Percentiles rank a stretch among this genome's conserved stretches.
Evolutionary conservation across 30 jellyfish, hydroid and myxozoan genomes (phyloP).

Genomic region (Haliclystus octoradiatus): DNA sequence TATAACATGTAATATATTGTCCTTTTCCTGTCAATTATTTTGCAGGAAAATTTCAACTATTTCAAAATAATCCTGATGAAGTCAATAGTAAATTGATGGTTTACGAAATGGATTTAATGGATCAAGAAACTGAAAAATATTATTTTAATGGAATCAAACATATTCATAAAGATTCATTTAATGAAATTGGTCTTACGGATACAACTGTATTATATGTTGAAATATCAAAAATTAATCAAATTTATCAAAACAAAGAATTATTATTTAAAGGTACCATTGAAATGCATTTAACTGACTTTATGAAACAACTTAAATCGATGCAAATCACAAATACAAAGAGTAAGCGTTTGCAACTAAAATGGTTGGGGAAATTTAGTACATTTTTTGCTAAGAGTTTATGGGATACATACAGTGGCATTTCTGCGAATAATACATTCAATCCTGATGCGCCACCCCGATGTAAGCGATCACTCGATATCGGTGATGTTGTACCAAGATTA

Average conservation of each 20-base stretch:
- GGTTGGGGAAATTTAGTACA: conserved; percentile 10
- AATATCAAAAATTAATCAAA: conserved; percentile 10
- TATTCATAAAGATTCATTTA: conserved; percentile 12
- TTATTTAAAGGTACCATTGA: conserved; percentile 8
- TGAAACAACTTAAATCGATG: conserved; percentile 23
- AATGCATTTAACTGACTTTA: conserved; percentile 26
- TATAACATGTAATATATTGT: too few relatives aligned
- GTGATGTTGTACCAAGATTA: conserved; percentile 14
- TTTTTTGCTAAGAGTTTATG: conserved; percentile 28
- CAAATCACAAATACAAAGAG: conserved; percentile 10
- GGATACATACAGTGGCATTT: conserved; percentile 23
- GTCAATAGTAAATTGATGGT: conserved; percentile 23
- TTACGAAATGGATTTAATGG: conserved; percentile 6
- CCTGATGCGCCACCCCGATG: conserved; percentile 42
- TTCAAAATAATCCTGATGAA: conserved; percentile 10
- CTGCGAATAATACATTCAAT: conserved; percentile 18
- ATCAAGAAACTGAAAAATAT: conserved; percentile 3
- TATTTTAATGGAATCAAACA: conserved; percentile 27
- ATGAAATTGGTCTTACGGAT: conserved; percentile 19
- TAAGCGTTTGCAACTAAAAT: conserved; percentile 3
- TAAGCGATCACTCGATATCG: conserved; percentile 19
- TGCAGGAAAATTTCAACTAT: conserved; percentile 18
- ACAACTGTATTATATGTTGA: conserved; percentile 20
- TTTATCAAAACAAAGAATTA: not conserved
- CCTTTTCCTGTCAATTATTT: not conserved